Conservation (phyloP, 2,888 invertebrate genomes). For the Hyalella azteca region DNA sequence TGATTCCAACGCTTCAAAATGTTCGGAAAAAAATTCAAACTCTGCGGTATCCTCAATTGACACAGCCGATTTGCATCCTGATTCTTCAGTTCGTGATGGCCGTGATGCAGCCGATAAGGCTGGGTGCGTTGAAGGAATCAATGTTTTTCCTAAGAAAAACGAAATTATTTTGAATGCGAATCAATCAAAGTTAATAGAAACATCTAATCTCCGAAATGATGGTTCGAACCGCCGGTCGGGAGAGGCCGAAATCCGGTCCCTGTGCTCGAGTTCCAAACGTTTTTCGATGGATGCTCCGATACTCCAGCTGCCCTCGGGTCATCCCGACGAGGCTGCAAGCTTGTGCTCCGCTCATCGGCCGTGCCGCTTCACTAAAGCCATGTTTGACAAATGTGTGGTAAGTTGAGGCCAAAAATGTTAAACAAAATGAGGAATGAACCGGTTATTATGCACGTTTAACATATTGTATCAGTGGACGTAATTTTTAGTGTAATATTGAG, state of each 20-base stretch:
- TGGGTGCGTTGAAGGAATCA: too few relatives aligned
- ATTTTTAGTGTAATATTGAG: too few relatives aligned
- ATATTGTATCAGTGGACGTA: not conserved
- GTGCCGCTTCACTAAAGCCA: conserved; percentile 52
- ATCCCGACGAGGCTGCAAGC: not conserved
- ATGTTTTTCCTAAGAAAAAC: too few relatives aligned
- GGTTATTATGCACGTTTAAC: not conserved
- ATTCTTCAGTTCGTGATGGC: too few relatives aligned
- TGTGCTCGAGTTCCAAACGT: conserved; percentile 41
- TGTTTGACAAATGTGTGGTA: conserved; percentile 52
- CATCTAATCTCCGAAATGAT: not conserved
- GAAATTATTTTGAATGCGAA: too few relatives aligned
- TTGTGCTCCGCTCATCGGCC: conserved; percentile 38
- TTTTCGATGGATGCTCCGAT: conserved; percentile 50
- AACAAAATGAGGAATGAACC: too few relatives aligned
- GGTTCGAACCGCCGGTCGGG: not conserved
- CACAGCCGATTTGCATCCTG: too few relatives aligned
- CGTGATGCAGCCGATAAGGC: too few relatives aligned
- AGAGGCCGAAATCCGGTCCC: conserved; percentile 42
- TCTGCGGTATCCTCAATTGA: too few relatives aligned
- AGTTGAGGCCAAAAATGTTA: too few relatives aligned
- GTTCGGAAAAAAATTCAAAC: too few relatives aligned
- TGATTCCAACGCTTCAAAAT: too few relatives aligned
- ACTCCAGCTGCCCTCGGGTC: conserved; percentile 18
- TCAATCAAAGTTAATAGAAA: not conserved